phyloP scores from a whole-genome alignment of 2,888 invertebrate genomes.

The Drosophila macrospina region DNA sequence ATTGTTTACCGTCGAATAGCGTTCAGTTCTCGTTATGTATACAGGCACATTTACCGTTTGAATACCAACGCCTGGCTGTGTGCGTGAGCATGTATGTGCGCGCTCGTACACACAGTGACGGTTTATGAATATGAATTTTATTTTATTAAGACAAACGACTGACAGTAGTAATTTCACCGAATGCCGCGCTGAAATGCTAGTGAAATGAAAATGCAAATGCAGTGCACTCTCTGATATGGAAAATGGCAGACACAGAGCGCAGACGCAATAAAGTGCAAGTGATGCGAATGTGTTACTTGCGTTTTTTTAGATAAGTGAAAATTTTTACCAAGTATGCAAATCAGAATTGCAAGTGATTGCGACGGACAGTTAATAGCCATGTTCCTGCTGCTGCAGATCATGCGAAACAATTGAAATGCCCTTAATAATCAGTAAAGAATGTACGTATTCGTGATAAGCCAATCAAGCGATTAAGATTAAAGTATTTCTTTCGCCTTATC shows the following conservation, averaged over 20 bases:
- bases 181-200: neutral
- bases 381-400: conserved; percentile 19
- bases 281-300: conserved; percentile 18
- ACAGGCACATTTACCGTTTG: conserved; percentile 20
- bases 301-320: neutral
- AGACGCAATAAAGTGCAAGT: conserved; percentile 46
- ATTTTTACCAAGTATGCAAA: conserved; percentile 49
- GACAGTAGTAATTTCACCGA: conserved; percentile 2
- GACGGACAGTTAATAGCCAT: conserved; percentile 33
- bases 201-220: conserved; percentile 20
- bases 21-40: conserved; percentile 25
- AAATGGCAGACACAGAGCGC: conserved; percentile 32
- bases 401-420: conserved; percentile 18
- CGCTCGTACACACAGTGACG: conserved; percentile 12
- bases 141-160: conserved; percentile 10
- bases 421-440: conserved; percentile 25
- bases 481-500: conserved; percentile 33
- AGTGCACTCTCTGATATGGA: conserved; percentile 30
- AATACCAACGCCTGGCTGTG: neutral
- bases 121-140: conserved; percentile 33
- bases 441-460: conserved; percentile 37
- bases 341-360: conserved; percentile 20
- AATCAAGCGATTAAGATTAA: conserved; percentile 36
- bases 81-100: conserved; percentile 5
- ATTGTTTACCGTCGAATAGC: conserved; percentile 37